A percentile compares a stretch with the other conserved stretches of the same genome.
phyloP scores from a whole-genome alignment of 2,888 invertebrate species.

The Pterostichus niger region DNA sequence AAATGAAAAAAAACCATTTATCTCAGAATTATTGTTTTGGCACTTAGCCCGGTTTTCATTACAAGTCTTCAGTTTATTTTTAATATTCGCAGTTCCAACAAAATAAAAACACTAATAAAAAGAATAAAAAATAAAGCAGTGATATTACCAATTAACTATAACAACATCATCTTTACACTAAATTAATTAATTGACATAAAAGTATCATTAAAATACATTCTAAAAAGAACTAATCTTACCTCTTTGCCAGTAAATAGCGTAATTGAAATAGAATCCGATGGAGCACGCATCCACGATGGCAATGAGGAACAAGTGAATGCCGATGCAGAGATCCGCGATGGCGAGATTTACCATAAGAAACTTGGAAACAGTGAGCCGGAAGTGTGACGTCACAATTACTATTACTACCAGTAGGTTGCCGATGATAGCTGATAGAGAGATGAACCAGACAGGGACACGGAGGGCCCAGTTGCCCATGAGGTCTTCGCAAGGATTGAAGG shows the following conservation, averaged over 20 bases:
- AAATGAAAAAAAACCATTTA: no score
- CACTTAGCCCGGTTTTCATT: no score
- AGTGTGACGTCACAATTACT: slow-evolving; percentile 79
- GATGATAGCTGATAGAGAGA: slow-evolving; percentile 81
- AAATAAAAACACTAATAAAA: no score
- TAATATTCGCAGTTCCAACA: no score
- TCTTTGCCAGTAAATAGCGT: slow-evolving; percentile 85
- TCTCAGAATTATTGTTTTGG: no score
- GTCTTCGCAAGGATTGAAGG: slow-evolving; percentile 84
- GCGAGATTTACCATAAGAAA: slow-evolving; percentile 85
- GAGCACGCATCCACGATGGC: slow-evolving; percentile 83
- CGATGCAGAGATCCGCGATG: slow-evolving; percentile 84
- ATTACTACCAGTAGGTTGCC: slow-evolving; percentile 84
- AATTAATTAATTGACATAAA: no score
- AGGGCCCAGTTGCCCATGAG: slow-evolving; percentile 81
- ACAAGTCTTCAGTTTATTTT: no score
- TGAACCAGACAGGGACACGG: slow-evolving; percentile 82
- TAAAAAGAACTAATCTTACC: slow-evolving; percentile 72
- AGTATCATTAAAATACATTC: no score
- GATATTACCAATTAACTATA: no score
- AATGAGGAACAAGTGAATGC: slow-evolving; percentile 81
- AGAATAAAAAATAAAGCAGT: no score
- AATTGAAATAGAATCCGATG: slow-evolving; percentile 83
- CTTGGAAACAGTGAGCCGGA: slow-evolving; percentile 78
- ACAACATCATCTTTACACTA: no score